Base-by-base conservation (phyloP, 30 jellyfish, hydroid and myxozoan genomes). In the Hydractinia echinata region DNA sequence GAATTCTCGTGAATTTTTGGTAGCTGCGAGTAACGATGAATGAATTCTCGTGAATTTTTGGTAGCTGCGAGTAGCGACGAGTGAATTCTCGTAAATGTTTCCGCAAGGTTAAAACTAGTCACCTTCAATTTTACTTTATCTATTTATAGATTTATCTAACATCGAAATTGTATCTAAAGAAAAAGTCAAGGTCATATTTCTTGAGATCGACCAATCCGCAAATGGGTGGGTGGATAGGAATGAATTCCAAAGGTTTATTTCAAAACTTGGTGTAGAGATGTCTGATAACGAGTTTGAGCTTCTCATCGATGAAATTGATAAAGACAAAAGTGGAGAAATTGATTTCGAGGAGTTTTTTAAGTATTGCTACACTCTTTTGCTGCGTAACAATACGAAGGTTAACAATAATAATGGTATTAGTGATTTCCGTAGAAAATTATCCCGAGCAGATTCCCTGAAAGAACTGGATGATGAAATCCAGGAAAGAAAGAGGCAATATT, bases 261-360 rank as follows among this genome's bases (percentile, higher is more conserved):
- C 19, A 7, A 51, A 64, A 13, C 74, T 64, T 7, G 74, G 74
- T n/a, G 74, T 64, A 51, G 39, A 44, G 74, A 64, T 64, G 74
- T n/a, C 10, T 13, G 2, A 64, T 6, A 1, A 7, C 39, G 74
- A 64, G 18, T 64, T 64, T 2, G 51, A 64, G 0, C 74, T n/a
- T 13, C 74, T 64, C 39, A 64, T 64, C 39, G 74, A 64, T n/a
- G 39, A 64, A 64, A 64, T 64, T 51, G 74, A 64, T 64, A 64
- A 44, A n/a, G 74, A 64, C 18, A 64, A 64, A 51, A 64, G 16
- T 64, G 74, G 74, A 7, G 39, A 64, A 51, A 64, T 64, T 6
- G 18, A 64, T 64, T 64, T 64, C 2, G 74, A 64, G 7, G 74
- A 64, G 74, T 64, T 64, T 51, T 64, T 64, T 64, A 9, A 7